These are phyloP conservation scores for Diarsia dahlii DNA, from an alignment of 2,888 invertebrate species.

Conservation along the genomic window DNA sequence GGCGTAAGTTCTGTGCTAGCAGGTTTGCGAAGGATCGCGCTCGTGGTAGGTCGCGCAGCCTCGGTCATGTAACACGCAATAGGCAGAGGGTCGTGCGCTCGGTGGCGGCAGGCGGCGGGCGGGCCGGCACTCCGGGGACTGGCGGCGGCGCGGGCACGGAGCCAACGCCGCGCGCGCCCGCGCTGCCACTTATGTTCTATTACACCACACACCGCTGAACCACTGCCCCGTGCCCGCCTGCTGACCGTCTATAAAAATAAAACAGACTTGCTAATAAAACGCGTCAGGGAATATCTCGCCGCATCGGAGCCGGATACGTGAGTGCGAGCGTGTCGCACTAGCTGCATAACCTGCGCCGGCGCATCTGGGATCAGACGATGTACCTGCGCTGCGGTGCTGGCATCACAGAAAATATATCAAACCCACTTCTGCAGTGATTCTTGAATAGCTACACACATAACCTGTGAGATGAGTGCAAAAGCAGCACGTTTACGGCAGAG, in stretches of 20 bases:
- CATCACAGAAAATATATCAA: slow-evolving; percentile 3
- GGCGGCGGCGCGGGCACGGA: slow-evolving; percentile 83
- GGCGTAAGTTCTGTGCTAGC: slow-evolving; percentile 27
- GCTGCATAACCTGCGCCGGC: slow-evolving; percentile 49
- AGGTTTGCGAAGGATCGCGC: slow-evolving; percentile 32
- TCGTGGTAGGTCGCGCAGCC: slow-evolving; percentile 51
- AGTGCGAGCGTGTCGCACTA: slow-evolving; percentile 33
- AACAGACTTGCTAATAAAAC: slow-evolving; percentile 77
- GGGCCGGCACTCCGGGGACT: slow-evolving; percentile 86
- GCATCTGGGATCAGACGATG: slow-evolving; percentile 32
- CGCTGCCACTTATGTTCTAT: slow-evolving; percentile 84
- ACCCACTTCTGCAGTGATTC: slow-evolving; percentile 30
- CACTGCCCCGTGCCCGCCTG: slow-evolving; percentile 70
- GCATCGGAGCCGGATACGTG: slow-evolving; percentile 57
- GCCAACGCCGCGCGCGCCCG: slow-evolving; percentile 81
- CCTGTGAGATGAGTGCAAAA: slow-evolving; percentile 66
- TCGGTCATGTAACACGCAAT: slow-evolving; percentile 54
- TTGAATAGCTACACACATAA: slow-evolving; percentile 67
- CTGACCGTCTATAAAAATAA: slow-evolving; percentile 84
- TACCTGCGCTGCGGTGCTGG: slow-evolving; percentile 7
- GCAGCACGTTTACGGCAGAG: slow-evolving; percentile 51
- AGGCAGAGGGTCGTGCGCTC: slow-evolving; percentile 46
- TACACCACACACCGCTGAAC: slow-evolving; percentile 81
- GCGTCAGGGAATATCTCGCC: slow-evolving; percentile 69
- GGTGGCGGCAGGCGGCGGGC: slow-evolving; percentile 69